Evolutionary conservation across 2,797 vertebrate species (phyloP).

Genomic region (Artibeus lituratus): DNA sequence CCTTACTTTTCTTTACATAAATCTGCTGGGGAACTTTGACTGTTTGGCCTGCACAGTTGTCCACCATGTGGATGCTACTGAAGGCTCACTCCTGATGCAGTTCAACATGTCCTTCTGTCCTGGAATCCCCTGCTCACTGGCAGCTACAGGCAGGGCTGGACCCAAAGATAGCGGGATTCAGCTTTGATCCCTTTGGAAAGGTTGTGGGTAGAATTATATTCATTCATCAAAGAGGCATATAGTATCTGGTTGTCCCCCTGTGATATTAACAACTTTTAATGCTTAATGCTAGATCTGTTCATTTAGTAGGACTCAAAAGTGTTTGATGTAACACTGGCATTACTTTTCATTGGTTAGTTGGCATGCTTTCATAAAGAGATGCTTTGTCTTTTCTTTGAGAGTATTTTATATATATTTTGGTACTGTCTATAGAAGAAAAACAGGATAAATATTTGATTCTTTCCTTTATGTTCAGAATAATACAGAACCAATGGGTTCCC

Average conservation of each 20-base stretch:
- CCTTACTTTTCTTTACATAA: background rate
- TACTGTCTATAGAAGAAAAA: background rate
- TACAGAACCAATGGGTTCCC: background rate
- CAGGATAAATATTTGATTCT: background rate
- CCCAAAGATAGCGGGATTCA: background rate
- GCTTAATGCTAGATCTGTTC: background rate
- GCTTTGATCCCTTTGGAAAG: background rate
- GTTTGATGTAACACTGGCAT: background rate
- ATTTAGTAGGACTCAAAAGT: background rate
- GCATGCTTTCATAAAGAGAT: background rate
- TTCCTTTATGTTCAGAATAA: conserved; percentile 10
- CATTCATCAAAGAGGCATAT: background rate
- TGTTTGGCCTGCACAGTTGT: background rate
- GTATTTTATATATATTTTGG: background rate
- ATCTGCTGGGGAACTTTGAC: background rate
- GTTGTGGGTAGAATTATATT: background rate
- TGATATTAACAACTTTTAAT: background rate
- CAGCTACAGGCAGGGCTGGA: background rate
- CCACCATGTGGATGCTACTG: background rate
- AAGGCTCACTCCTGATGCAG: background rate
- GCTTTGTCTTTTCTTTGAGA: background rate
- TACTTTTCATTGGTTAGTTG: background rate
- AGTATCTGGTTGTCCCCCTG: background rate
- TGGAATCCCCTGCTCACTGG: background rate
- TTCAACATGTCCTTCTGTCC: background rate